Evolutionary conservation across 2,888 invertebrate genomes (phyloP), one percentile per base, ranked within the genome.

Genomic region (Trilocha varians): DNA sequence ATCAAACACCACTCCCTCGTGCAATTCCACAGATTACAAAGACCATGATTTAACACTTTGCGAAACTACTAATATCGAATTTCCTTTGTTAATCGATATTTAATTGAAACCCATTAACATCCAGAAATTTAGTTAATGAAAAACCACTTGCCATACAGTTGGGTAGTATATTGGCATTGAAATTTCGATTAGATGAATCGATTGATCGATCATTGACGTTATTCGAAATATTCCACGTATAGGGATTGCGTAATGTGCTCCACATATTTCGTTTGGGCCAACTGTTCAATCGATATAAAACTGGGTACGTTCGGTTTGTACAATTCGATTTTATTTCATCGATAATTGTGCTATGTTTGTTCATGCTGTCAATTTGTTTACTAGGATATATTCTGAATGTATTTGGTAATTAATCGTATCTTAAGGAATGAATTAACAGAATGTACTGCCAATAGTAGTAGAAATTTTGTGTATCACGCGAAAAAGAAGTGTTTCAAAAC

Each of bases 131-230:
- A 15, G 17, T 36, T 16, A 36, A 36, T 15, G 9, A n/a, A 15
- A 25, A 25, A 25, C 25, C 25, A 25, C 36, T 32, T 36, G 36
- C 36, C 13, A 17, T 17, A 4, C 8, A 11, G 18, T 17, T 13
- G 13, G 34, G 16, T 15, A 32, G 11, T 25, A 33, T 9, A 34
- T 38, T 33, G 38, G 18, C 36, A 16, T 9, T 15, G 34, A 35
- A 43, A 43, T 40, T 59, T 55, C 55, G 62, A 65, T 70, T 64
- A 65, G 58, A 64, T 58, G 55, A 63, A 60, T 55, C 57, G 57
- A 43, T 71, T 66, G 69, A 65, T 65, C 52, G 62, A 52, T 63
- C 65, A 68, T 66, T 71, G 72, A 65, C 59, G 57, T 62, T 54
- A 49, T 53, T 61, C 54, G 53, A 65, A 63, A 65, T 60, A 61